phyloP scores from a whole-genome alignment of 1,140 invertebrate species.

The Drosophila melanica region DNA sequence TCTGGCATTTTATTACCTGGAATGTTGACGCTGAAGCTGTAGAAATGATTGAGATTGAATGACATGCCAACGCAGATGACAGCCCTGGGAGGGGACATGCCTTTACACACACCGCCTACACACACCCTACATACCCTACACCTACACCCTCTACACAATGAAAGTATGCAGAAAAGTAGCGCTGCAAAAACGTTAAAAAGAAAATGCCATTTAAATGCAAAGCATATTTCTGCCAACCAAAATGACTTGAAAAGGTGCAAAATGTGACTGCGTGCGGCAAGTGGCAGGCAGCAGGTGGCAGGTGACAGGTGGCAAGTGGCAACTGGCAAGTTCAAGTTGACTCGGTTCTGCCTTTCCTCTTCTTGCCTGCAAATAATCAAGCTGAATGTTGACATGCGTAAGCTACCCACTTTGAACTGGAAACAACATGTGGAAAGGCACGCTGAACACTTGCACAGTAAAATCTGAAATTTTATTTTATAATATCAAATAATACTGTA shows the following conservation, averaged over 20 bases:
- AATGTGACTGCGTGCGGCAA: conserved; percentile 36
- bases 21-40: conserved; percentile 67
- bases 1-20: conserved; percentile 78
- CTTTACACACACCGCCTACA: conserved; percentile 8
- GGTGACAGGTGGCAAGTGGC: conserved; percentile 8
- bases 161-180: conserved; percentile 61
- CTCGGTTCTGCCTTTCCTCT: background rate
- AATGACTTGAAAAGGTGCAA: conserved; percentile 50
- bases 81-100: conserved; percentile 22
- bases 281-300: conserved; percentile 13
- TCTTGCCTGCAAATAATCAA: conserved; percentile 51
- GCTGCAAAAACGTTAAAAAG: conserved; percentile 47
- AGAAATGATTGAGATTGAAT: conserved; percentile 79
- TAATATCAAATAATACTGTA: too few relatives aligned
- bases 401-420: conserved; percentile 26
- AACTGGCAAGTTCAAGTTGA: too few relatives aligned
- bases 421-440: conserved; percentile 8
- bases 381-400: conserved; percentile 48
- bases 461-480: too few relatives aligned
- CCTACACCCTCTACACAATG: conserved; percentile 21
- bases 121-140: conserved; percentile 7
- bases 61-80: conserved; percentile 58
- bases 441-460: too few relatives aligned
- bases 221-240: conserved; percentile 64
- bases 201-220: conserved; percentile 75